phyloP scores from a whole-genome alignment of 1,140 invertebrate species.

The Wasmannia auropunctata region DNA sequence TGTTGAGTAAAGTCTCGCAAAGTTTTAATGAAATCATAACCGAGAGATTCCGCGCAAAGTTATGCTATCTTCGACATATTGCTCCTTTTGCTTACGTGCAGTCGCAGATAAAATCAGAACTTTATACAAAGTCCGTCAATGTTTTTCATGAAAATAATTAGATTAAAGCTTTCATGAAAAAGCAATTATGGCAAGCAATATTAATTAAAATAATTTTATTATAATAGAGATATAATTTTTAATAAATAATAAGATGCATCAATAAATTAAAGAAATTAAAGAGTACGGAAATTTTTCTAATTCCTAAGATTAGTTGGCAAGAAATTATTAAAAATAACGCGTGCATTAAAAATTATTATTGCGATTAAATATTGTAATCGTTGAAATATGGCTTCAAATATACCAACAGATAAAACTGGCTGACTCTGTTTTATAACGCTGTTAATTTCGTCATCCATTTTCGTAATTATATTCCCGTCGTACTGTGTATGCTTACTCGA shows the following conservation, averaged over 20 bases:
- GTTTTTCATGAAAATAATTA: slow-evolving; percentile 18
- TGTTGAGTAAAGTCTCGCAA: slow-evolving; percentile 22
- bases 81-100: slow-evolving; percentile 8
- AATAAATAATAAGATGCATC: no score
- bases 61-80: slow-evolving; percentile 17
- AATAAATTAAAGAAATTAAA: not conserved
- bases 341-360: not conserved
- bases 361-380: slow-evolving; percentile 8
- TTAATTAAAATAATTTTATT: not conserved
- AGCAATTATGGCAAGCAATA: not conserved
- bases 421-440: not conserved
- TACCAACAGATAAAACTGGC: not conserved
- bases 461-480: not conserved
- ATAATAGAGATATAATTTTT: not conserved
- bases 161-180: not conserved
- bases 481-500: not conserved
- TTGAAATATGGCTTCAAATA: not conserved
- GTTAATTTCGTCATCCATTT: slow-evolving; percentile 8
- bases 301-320: not conserved
- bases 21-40: slow-evolving; percentile 58
- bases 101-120: slow-evolving; percentile 6
- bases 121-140: not conserved
- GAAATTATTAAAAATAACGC: not conserved
- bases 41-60: slow-evolving; percentile 25
- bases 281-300: not conserved